These are phyloP conservation scores for Pasiphila rectangulata DNA, from an alignment of 2,888 invertebrate species.

Conservation along the genomic window DNA sequence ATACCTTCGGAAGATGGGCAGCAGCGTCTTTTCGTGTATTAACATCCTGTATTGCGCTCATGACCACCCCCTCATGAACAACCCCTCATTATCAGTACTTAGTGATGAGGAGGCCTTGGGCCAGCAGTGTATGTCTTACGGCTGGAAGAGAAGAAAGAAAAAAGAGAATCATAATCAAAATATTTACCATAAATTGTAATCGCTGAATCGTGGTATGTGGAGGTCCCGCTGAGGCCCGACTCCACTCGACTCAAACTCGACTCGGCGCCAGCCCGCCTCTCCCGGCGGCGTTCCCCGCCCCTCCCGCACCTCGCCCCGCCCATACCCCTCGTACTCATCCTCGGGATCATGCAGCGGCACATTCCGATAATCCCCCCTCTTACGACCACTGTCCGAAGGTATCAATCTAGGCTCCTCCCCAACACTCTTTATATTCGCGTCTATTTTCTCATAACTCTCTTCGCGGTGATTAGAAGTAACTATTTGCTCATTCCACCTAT, in stretches of 20 bases:
- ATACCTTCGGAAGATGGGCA: no score
- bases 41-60: no score
- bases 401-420: constrained; percentile 60
- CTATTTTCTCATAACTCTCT: constrained; percentile 90
- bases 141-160: no score
- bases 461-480: constrained; percentile 71
- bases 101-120: no score
- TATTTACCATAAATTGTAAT: constrained; percentile 80
- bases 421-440: constrained; percentile 82
- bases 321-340: constrained; percentile 78
- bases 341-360: constrained; percentile 86
- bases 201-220: constrained; percentile 83
- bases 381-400: constrained; percentile 64
- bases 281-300: constrained; percentile 56
- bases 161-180: background rate
- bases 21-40: no score
- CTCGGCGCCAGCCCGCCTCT: constrained; percentile 56
- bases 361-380: constrained; percentile 86
- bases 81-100: no score
- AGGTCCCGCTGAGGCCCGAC: constrained; percentile 77
- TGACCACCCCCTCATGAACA: no score
- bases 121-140: no score
- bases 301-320: constrained; percentile 54
- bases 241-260: constrained; percentile 51
- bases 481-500: constrained; percentile 77